Evolutionary conservation across 2,888 invertebrate species (phyloP), one percentile per base, ranked within the genome.

Genomic region (Pristionchus maxplancki): DNA sequence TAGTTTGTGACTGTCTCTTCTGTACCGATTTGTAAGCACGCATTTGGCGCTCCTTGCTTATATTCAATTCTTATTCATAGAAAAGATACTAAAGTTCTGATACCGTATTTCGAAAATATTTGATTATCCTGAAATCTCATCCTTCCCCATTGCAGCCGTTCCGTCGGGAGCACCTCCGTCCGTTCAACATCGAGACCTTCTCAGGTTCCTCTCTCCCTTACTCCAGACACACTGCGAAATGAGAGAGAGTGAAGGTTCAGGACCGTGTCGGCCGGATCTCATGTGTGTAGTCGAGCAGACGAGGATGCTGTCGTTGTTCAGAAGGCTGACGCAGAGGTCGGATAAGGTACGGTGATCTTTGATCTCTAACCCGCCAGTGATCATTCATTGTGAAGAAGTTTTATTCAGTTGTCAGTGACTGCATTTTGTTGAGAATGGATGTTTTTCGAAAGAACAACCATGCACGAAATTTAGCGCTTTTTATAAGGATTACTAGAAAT

Each of bases 221-320:
- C 20, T 50, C 50, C 17, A 50, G 50, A 50, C 40, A 44, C 20
- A n/a, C 13, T 74, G 40, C 78, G 28, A 78, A 78, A 78, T 78
- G 40, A 13, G 78, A 15, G 78, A 78, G 48, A 78, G 34, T 78
- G 44, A 78, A 78, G 78, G 44, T 78, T 78, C 78, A 78, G 86
- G 86, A 67, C 48, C 53, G 86, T 31, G 40, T 17, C 37, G 37
- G n/a, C 50, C 86, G 17, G 86, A 87, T 58, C 24, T 87, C 31
- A 48, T 87, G 34, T 71, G 86, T 40, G 34, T 87, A 13, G 31
- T 87, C 13, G 86, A 87, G n/a, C 28, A 71, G 17, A 87, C 86
- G 24, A 44, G 86, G 13, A 28, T 50, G 13, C 50, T 71, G 5
- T 17, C 13, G 48, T n/a, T 71, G n/a, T 87, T 87, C 28, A 40